Evolutionary conservation across 2,888 invertebrate genomes (phyloP).

Genomic region (Unio delphinus): DNA sequence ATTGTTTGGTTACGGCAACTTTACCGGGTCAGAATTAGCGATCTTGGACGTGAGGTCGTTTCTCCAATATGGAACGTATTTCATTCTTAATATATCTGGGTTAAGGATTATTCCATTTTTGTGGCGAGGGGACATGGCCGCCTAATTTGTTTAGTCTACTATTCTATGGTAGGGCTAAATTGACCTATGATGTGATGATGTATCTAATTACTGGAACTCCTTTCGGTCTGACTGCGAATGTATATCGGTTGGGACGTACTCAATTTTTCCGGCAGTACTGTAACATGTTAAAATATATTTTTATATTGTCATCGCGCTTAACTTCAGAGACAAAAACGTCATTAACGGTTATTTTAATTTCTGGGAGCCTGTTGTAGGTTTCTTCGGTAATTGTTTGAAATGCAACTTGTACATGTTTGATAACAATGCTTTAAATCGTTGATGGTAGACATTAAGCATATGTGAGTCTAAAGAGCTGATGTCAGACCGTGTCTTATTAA

Average conservation of each 20-base stretch:
- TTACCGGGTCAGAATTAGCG: too few relatives aligned
- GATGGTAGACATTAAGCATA: too few relatives aligned
- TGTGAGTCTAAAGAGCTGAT: too few relatives aligned
- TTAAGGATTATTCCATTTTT: too few relatives aligned
- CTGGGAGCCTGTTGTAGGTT: conserved; percentile 18
- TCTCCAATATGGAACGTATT: too few relatives aligned
- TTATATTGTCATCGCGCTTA: conserved; percentile 23
- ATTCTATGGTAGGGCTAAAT: conserved; percentile 9
- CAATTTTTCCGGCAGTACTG: conserved; percentile 4
- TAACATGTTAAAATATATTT: conserved; percentile 14
- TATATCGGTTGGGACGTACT: conserved; percentile 13
- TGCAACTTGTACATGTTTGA: conserved; percentile 18
- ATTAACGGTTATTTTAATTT: conserved; percentile 19
- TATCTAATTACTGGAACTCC: conserved; percentile 17
- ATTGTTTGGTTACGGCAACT: too few relatives aligned
- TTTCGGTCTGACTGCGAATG: conserved; percentile 8
- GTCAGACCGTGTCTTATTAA: too few relatives aligned
- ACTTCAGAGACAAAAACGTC: conserved; percentile 15
- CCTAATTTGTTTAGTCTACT: not conserved
- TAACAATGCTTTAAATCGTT: too few relatives aligned
- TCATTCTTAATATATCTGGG: too few relatives aligned
- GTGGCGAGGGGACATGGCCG: too few relatives aligned
- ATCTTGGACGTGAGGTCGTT: too few relatives aligned
- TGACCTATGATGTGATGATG: conserved; percentile 9
- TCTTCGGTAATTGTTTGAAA: conserved; percentile 28